phyloP scores from a whole-genome alignment of 2,113 vertebrate species.

The Coptodon bakossiorum region DNA sequence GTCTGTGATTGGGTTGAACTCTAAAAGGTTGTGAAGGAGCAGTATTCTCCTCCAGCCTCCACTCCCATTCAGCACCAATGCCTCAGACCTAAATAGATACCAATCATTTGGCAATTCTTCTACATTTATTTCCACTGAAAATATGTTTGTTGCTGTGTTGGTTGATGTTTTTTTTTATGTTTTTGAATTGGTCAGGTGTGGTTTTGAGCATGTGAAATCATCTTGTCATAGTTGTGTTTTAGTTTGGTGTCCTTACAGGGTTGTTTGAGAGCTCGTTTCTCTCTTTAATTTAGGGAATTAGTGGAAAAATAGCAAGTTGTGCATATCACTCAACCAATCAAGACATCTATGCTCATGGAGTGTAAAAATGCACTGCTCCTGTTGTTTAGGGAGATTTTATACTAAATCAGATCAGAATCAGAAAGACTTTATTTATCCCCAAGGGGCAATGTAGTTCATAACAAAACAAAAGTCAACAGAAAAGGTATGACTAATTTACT shows the following conservation, averaged over 20 bases:
- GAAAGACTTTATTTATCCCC: background rate
- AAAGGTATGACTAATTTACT: background rate
- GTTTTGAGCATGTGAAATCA: constrained; percentile 17
- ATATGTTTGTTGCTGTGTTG: constrained; percentile 13
- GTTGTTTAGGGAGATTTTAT: background rate
- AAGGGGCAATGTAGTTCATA: background rate
- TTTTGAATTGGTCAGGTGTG: background rate
- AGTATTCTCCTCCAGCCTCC: background rate
- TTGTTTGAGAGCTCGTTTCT: background rate
- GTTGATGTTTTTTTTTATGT: background rate
- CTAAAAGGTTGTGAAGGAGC: background rate
- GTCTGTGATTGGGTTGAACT: background rate
- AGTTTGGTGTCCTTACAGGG: background rate
- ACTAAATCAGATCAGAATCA: background rate
- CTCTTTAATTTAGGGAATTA: background rate
- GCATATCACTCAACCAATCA: background rate
- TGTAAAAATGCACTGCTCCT: background rate
- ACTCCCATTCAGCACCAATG: background rate
- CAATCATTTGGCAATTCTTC: background rate
- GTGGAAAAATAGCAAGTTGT: background rate
- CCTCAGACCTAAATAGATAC: background rate
- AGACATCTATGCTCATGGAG: background rate
- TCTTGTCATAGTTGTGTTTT: background rate
- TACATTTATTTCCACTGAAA: background rate
- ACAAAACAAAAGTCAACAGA: background rate